Evolutionary conservation across 2,888 invertebrate species (phyloP), one percentile per base, ranked within the genome.

Genomic region (Odontothrips loti): DNA sequence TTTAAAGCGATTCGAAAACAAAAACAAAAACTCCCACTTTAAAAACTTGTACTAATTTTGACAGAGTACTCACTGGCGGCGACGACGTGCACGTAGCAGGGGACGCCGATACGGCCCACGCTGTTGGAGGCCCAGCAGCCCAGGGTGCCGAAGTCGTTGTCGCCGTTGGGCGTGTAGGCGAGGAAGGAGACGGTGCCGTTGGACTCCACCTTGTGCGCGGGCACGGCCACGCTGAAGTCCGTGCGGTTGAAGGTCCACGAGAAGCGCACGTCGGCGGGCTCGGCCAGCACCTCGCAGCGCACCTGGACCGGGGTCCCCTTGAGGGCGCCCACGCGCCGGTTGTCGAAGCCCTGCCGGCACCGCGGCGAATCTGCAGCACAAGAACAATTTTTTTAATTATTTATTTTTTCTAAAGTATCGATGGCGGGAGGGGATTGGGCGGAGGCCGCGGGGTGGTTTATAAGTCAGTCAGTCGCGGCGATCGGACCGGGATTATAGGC

Each of bases 41-140:
- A n/a, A n/a, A n/a, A n/a, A n/a, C n/a, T 23, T 27, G 3, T 29
- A 29, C 17, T 17, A 34, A 34, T 4, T n/a, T 43, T n/a, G 34
- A 11, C 11, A 81, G 63, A 1, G 9, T 75, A 89, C 91, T 90
- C 90, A 95, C 95, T 93, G 84, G 94, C 95, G 85, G 94, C 93
- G 85, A 94, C 89, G 82, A 96, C 91, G 88, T 94, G 92, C 87
- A 95, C 94, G 81, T 94, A 88, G 86, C 96, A 96, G 0, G 96
- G 96, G 83, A 90, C 91, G 83, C 91, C 89, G 87, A 96, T 96
- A 84, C 93, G 91, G 47, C 96, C 96, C 23, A 96, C 92, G 83
- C 91, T 91, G 87, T 96, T 96, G 86, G 92, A 93, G 8, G 95
- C 95, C 95, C 95, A 96, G 86, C 96, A 96, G 9, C 95, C 94